Conservation (phyloP, 2,113 vertebrate genomes). For the Thamnophis sirtalis region DNA sequence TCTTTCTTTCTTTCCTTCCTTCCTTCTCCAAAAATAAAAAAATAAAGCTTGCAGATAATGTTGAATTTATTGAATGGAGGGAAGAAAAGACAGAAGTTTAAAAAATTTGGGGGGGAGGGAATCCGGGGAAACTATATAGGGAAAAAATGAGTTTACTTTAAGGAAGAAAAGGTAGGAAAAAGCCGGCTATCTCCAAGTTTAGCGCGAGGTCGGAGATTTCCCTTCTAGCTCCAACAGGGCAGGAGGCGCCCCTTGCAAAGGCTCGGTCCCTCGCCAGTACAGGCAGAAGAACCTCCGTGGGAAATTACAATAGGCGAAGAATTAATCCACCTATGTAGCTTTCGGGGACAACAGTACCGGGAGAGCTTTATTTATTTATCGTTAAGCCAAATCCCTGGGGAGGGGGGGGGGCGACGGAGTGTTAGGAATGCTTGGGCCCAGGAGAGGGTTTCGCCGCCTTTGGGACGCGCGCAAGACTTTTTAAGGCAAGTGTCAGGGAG, state of each 20-base stretch:
- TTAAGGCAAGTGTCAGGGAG: constrained; percentile 65
- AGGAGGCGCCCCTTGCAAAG: constrained; percentile 25
- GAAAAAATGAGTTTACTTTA: background rate
- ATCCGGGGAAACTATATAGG: background rate
- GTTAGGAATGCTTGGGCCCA: background rate
- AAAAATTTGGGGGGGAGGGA: background rate
- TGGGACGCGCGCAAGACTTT: constrained; percentile 61
- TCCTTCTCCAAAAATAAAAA: background rate
- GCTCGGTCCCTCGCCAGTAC: constrained; percentile 33
- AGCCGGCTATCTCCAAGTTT: background rate
- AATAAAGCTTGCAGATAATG: background rate
- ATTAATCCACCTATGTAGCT: constrained; percentile 3
- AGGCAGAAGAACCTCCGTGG: constrained; percentile 43
- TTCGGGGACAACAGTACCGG: constrained; percentile 31
- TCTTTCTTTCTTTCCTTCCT: background rate
- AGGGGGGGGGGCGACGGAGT: background rate
- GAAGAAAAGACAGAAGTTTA: background rate
- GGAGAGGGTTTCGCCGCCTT: constrained; percentile 66
- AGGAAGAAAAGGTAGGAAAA: background rate
- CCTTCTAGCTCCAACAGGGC: background rate
- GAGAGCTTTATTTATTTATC: background rate
- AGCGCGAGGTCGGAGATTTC: background rate
- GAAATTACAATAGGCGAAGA: constrained; percentile 32
- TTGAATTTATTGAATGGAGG: background rate
- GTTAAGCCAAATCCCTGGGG: background rate